Percentiles rank a stretch among this genome's conserved stretches.
phyloP scores from a whole-genome alignment of 2,888 invertebrate species.

The Drosophila barbarae region DNA sequence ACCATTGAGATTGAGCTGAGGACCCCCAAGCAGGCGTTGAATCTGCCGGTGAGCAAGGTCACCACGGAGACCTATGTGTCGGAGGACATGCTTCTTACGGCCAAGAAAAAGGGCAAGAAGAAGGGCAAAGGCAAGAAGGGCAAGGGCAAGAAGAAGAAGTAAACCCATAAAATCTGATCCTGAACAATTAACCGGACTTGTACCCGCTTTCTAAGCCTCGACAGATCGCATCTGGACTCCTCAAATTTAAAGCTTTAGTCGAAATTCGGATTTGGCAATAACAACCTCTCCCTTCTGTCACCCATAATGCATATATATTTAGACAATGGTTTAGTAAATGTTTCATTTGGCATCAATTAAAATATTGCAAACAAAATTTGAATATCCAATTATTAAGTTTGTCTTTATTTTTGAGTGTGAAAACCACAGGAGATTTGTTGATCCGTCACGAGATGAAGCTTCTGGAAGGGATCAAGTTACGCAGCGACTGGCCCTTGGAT shows the following conservation, averaged over 20 bases:
- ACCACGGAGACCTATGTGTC: conserved; percentile 86
- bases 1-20: conserved; percentile 86
- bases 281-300: neutral
- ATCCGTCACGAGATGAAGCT: conserved; percentile 3
- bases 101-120: conserved; percentile 45
- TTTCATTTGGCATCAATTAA: conserved; percentile 7
- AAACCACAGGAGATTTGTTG: conserved; percentile 23
- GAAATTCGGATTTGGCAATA: conserved; percentile 9
- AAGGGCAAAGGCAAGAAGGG: conserved; percentile 45
- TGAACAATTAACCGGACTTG: conserved; percentile 18
- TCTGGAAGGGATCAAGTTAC: conserved; percentile 1
- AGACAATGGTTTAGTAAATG: conserved; percentile 18
- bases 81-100: conserved; percentile 78
- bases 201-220: neutral
- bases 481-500: neutral
- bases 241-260: conserved; percentile 3
- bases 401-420: conserved; percentile 3
- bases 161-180: neutral
- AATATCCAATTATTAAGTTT: neutral
- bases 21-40: conserved; percentile 85
- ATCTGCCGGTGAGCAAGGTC: conserved; percentile 82
- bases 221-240: neutral
- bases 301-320: conserved; percentile 4
- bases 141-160: conserved; percentile 46
- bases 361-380: conserved; percentile 5